phyloP scores from a whole-genome alignment of 37 sponge, comb jelly and placozoan genomes.

The Tethya wilhelma region DNA sequence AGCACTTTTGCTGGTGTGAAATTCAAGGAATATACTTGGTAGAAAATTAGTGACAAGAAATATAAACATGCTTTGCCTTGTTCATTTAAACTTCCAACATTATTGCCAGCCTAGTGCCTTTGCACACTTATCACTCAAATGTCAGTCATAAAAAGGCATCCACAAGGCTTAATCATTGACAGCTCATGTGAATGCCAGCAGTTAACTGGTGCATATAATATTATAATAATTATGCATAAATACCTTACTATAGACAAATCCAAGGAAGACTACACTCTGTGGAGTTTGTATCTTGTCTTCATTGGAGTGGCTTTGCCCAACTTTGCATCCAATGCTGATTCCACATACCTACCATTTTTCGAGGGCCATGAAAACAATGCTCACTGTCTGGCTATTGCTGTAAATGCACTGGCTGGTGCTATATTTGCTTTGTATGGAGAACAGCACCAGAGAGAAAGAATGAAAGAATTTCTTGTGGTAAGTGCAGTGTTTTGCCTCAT shows the following conservation, averaged over 20 bases:
- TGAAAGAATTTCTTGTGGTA: slow-evolving; percentile 90
- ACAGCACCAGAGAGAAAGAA: slow-evolving; percentile 61
- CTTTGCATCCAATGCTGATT: slow-evolving; percentile 61
- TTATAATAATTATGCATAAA: no score
- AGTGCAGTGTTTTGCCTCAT: neutral
- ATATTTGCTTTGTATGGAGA: slow-evolving; percentile 77
- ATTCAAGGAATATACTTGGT: no score
- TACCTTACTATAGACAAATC: slow-evolving; percentile 63
- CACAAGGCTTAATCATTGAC: no score
- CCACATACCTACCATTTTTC: slow-evolving; percentile 57
- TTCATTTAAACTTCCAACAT: no score
- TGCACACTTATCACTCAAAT: no score
- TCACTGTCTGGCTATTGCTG: slow-evolving; percentile 88
- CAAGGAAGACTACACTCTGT: slow-evolving; percentile 68
- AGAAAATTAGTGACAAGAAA: no score
- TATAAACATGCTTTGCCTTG: no score
- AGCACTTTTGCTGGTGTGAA: no score
- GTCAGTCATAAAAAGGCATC: no score
- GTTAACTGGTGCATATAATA: no score
- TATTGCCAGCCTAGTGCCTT: no score
- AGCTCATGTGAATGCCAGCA: no score
- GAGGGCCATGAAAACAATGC: slow-evolving; percentile 92
- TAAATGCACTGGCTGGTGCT: slow-evolving; percentile 77
- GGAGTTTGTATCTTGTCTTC: slow-evolving; percentile 80
- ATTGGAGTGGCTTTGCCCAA: slow-evolving; percentile 78